phyloP scores from a whole-genome alignment of 2,888 invertebrate species.

The Andrena fulva region DNA sequence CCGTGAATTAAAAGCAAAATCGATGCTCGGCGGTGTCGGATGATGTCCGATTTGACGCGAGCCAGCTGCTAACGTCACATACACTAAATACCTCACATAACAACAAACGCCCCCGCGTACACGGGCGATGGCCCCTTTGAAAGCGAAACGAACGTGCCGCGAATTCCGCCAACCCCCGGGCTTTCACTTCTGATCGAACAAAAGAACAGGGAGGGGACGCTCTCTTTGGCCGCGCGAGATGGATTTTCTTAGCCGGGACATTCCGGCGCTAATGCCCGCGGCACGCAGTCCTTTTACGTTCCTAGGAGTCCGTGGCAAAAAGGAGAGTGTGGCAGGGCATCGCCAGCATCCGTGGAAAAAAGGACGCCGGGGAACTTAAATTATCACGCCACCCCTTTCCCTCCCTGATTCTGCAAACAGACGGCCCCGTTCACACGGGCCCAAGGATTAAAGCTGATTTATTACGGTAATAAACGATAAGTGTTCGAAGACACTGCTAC shows the following conservation, averaged over 20 bases:
- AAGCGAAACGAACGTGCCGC: conserved; percentile 52
- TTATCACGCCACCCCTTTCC: conserved; percentile 30
- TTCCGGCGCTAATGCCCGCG: conserved; percentile 60
- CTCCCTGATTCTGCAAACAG: conserved; percentile 41
- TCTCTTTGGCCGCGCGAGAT: conserved; percentile 50
- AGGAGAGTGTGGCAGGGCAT: background rate
- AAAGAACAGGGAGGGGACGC: conserved; percentile 51
- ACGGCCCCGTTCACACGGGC: conserved; percentile 37
- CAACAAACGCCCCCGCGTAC: conserved; percentile 43
- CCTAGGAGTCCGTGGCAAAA: conserved; percentile 32
- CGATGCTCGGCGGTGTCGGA: background rate
- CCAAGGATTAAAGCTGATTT: conserved; percentile 64
- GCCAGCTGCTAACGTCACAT: conserved; percentile 22
- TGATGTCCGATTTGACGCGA: conserved; percentile 6
- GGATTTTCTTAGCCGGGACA: conserved; percentile 60
- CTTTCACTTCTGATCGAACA: conserved; percentile 64
- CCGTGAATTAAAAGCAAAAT: no score
- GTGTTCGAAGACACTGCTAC: conserved; percentile 63
- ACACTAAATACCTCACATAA: conserved; percentile 36
- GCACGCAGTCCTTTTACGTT: conserved; percentile 42
- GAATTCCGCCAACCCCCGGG: conserved; percentile 56
- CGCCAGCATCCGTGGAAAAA: conserved; percentile 2
- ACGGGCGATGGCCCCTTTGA: conserved; percentile 37
- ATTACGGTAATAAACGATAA: conserved; percentile 64
- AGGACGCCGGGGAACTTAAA: conserved; percentile 23